Percentiles rank a stretch among this genome's conserved stretches.
Evolutionary conservation across 2,888 invertebrate species (phyloP).

Genomic region (Melanchra persicariae): DNA sequence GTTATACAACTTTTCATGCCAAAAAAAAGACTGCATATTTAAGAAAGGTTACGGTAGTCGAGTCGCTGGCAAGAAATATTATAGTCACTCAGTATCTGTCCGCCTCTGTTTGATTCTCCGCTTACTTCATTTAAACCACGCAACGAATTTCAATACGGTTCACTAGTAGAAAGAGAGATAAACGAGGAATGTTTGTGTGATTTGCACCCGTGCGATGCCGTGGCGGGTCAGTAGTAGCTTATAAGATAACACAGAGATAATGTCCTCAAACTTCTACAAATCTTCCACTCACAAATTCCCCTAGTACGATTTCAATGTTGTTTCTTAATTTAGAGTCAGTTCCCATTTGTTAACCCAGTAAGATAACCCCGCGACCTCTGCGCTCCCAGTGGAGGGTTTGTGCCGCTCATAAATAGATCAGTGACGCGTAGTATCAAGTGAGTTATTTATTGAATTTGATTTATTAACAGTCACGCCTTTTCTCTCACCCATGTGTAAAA

Average conservation of each 20-base stretch:
- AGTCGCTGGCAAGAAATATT: too few species aligned
- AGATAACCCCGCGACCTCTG: conserved; percentile 55
- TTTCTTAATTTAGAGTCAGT: conserved; percentile 41
- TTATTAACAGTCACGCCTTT: not conserved
- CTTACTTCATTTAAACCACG: too few species aligned
- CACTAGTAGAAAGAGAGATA: too few species aligned
- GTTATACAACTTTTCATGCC: too few species aligned
- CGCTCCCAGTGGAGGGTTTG: conserved; percentile 15
- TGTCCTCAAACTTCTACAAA: conserved; percentile 21
- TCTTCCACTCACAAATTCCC: conserved; percentile 14
- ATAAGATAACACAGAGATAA: not conserved
- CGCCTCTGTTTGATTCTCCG: too few species aligned
- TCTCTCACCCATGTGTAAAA: not conserved
- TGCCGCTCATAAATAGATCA: conserved; percentile 39
- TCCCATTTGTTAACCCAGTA: conserved; percentile 59
- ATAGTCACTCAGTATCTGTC: too few species aligned
- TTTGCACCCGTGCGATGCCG: too few species aligned
- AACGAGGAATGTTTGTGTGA: too few species aligned
- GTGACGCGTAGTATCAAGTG: conserved; percentile 41
- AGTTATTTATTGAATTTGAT: conserved; percentile 12
- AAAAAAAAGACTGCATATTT: too few species aligned
- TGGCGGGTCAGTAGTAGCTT: not conserved
- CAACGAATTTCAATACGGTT: too few species aligned
- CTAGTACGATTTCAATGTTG: conserved; percentile 42
- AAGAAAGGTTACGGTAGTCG: too few species aligned